These are phyloP conservation scores for Gnathonemus longibarbis DNA, from an alignment of 2,113 vertebrate genomes.

Conservation along the genomic window DNA sequence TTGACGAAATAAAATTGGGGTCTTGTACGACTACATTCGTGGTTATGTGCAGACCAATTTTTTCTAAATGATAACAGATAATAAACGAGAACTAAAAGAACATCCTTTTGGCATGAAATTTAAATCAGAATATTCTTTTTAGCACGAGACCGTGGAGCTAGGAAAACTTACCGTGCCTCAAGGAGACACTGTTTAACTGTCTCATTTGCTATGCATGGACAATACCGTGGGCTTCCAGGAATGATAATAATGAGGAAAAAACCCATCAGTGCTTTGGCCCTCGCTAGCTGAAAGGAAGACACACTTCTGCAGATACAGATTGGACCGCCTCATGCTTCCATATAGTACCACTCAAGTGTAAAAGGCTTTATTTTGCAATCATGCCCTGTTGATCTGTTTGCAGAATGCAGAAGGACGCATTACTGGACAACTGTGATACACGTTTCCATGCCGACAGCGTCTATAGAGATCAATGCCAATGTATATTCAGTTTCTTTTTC, in stretches of 20 bases:
- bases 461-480: constrained; percentile 41
- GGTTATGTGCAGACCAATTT: not conserved
- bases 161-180: not conserved
- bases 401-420: constrained; percentile 15
- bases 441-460: constrained; percentile 32
- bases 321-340: too few relatives aligned
- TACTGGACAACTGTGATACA: constrained; percentile 35
- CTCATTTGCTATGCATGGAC: not conserved
- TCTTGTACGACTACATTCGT: not conserved
- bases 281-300: not conserved
- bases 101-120: not conserved
- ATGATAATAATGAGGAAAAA: not conserved
- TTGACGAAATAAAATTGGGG: not conserved
- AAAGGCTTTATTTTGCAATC: not conserved
- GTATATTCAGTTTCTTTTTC: constrained; percentile 45
- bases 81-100: not conserved
- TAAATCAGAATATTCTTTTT: not conserved
- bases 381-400: not conserved
- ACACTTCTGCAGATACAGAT: not conserved
- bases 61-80: not conserved
- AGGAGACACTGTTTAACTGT: not conserved
- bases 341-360: not conserved
- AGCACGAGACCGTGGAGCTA: not conserved
- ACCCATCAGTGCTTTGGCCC: not conserved
- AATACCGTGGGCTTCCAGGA: not conserved